Conservation (phyloP, 2,888 invertebrate genomes). For the Philereme transversata region DNA sequence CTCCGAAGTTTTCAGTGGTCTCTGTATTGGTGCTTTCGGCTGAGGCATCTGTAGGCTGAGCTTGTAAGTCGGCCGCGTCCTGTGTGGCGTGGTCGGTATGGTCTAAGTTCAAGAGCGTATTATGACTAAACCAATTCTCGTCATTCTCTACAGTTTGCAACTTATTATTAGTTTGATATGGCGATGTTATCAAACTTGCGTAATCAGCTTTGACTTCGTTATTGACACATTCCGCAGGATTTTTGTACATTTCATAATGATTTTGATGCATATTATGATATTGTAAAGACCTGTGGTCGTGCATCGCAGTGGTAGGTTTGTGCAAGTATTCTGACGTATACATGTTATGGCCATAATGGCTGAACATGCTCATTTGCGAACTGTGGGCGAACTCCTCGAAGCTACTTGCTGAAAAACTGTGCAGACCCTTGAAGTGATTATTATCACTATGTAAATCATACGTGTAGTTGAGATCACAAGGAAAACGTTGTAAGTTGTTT, state of each 20-base stretch:
- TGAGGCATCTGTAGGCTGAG: conserved; percentile 48
- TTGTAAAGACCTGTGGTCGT: conserved; percentile 62
- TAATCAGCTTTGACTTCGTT: conserved; percentile 83
- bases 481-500: conserved; percentile 72
- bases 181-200: conserved; percentile 87
- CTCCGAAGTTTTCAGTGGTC: conserved; percentile 91
- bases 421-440: conserved; percentile 68
- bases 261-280: conserved; percentile 66
- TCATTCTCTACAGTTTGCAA: conserved; percentile 85
- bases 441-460: conserved; percentile 66
- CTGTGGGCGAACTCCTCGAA: conserved; percentile 83
- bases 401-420: conserved; percentile 78
- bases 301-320: conserved; percentile 60
- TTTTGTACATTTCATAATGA: conserved; percentile 75
- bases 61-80: conserved; percentile 57
- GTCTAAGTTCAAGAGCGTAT: conserved; percentile 69
- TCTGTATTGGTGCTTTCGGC: conserved; percentile 57
- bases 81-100: conserved; percentile 67
- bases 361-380: conserved; percentile 79
- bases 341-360: conserved; percentile 78
- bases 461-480: conserved; percentile 75
- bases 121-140: conserved; percentile 80
- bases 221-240: conserved; percentile 64
- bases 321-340: conserved; percentile 75
- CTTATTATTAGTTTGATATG: conserved; percentile 86